Percentiles rank a stretch among this genome's conserved stretches.
phyloP scores from a whole-genome alignment of 1,140 invertebrate species.

The Agrypnia vestita region DNA sequence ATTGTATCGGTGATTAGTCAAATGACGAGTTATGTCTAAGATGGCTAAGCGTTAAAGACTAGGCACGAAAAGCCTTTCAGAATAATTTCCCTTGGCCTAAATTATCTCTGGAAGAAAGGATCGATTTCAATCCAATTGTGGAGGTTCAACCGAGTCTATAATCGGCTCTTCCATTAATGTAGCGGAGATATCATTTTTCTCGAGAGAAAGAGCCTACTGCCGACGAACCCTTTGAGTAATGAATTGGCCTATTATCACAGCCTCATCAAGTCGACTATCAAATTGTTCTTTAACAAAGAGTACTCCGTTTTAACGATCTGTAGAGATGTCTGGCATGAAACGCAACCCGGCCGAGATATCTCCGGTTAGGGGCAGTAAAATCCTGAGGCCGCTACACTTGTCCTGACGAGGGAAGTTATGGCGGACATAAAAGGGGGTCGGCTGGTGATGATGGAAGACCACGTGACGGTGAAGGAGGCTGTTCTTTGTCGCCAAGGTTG shows the following conservation, averaged over 20 bases:
- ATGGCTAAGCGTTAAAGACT: no score
- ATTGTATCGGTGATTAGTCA: no score
- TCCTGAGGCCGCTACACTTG: neutral
- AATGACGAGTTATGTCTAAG: no score
- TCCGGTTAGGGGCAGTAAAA: neutral
- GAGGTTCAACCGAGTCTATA: no score
- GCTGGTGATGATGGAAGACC: slow-evolving; percentile 46
- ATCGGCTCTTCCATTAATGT: no score
- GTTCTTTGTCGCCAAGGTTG: no score
- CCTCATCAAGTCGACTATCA: neutral
- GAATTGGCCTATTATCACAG: neutral
- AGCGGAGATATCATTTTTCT: no score
- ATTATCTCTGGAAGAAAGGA: no score
- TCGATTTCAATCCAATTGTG: no score
- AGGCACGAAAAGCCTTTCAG: no score
- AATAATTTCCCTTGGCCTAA: no score
- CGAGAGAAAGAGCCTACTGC: no score
- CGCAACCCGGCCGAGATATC: slow-evolving; percentile 6
- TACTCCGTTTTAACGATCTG: neutral
- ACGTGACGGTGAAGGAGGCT: slow-evolving; percentile 49
- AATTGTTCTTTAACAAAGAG: neutral
- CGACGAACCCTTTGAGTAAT: neutral
- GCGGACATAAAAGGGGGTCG: neutral
- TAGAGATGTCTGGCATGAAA: neutral
- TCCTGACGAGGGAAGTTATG: neutral